These are phyloP conservation scores for Nowickia ferox DNA, from an alignment of 2,888 invertebrate genomes.

Conservation along the genomic window DNA sequence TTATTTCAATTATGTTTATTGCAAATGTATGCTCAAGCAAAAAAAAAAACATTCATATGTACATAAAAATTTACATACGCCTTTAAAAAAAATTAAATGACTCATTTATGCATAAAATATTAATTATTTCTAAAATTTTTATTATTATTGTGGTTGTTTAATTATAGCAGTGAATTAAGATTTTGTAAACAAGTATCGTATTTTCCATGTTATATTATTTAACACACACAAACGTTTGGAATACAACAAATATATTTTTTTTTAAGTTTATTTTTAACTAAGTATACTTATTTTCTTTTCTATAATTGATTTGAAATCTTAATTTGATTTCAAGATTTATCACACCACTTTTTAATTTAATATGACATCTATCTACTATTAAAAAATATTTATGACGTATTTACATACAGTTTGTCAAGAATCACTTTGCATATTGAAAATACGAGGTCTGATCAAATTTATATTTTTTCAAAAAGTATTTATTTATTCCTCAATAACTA, in stretches of 20 bases:
- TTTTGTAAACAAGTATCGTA: no score
- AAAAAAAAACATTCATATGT: background rate
- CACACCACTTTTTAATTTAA: conserved; percentile 28
- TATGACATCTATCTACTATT: background rate
- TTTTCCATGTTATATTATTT: no score
- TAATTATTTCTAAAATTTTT: no score
- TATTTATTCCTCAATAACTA: no score
- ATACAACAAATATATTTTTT: background rate
- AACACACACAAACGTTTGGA: background rate
- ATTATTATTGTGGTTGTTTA: no score
- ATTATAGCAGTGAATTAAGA: no score
- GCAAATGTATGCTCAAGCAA: background rate
- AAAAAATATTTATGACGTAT: background rate
- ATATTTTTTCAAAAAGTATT: no score
- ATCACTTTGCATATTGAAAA: no score
- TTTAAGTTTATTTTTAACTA: conserved; percentile 40
- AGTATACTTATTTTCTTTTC: conserved; percentile 3
- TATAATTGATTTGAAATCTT: conserved; percentile 28
- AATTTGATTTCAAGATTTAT: conserved; percentile 69
- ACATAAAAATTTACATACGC: conserved; percentile 18
- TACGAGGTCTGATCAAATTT: no score
- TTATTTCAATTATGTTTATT: conserved; percentile 31
- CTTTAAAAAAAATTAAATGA: conserved; percentile 16
- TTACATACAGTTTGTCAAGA: no score
- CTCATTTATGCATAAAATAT: conserved; percentile 35